These are phyloP conservation scores for Thalpophila matura DNA, from an alignment of 2,888 invertebrate genomes.

Conservation along the genomic window DNA sequence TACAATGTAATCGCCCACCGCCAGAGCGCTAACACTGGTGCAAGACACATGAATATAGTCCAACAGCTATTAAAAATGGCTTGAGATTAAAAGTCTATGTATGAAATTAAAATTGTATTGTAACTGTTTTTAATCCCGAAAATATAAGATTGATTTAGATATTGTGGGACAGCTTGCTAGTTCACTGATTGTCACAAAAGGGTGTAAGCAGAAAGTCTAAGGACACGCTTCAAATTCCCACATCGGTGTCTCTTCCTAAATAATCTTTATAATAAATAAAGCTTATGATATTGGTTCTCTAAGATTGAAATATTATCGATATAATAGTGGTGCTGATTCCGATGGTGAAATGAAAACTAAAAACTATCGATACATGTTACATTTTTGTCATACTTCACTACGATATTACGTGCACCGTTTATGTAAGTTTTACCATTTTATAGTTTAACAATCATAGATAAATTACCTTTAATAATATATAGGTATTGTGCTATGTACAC, in stretches of 20 bases:
- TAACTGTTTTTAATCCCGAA: slow-evolving; percentile 12
- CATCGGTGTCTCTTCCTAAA: slow-evolving; percentile 39
- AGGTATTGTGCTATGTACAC: slow-evolving; percentile 51
- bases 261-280: slow-evolving; percentile 22
- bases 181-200: slow-evolving; percentile 28
- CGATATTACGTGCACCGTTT: slow-evolving; percentile 56
- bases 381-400: slow-evolving; percentile 59
- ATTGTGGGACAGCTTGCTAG: slow-evolving; percentile 13
- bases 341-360: slow-evolving; percentile 31
- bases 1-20: slow-evolving; percentile 52
- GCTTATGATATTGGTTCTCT: slow-evolving; percentile 41
- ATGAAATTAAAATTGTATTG: slow-evolving; percentile 17
- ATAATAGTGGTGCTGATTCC: slow-evolving; percentile 56
- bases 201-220: slow-evolving; percentile 3
- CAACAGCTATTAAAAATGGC: slow-evolving; percentile 46
- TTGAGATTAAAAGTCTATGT: slow-evolving; percentile 5
- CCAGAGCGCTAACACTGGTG: slow-evolving; percentile 20
- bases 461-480: slow-evolving; percentile 43
- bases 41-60: slow-evolving; percentile 10
- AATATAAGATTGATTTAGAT: slow-evolving; percentile 1
- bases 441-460: slow-evolving; percentile 48
- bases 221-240: slow-evolving; percentile 5
- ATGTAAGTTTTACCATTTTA: slow-evolving; percentile 57
- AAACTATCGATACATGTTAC: slow-evolving; percentile 50
- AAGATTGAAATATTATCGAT: slow-evolving; percentile 38